Conservation (phyloP, 2,888 invertebrate genomes). For the Anoncus sp. region DNA sequence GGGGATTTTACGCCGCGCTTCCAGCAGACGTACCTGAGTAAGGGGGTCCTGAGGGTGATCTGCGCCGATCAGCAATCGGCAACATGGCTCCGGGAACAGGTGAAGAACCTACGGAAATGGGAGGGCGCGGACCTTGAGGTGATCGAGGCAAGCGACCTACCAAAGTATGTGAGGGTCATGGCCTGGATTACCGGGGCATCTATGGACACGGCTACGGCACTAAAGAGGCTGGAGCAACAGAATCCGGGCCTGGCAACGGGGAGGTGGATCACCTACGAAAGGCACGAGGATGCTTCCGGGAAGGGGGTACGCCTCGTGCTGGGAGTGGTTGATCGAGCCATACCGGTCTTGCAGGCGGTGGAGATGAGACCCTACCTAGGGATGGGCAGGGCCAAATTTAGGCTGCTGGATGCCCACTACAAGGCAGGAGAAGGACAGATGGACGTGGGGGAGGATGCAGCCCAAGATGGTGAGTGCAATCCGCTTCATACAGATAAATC, state of each 20-base stretch:
- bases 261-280: conserved; percentile 25
- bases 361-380: conserved; percentile 24
- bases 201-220: neutral
- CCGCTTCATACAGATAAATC: conserved; percentile 19
- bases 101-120: conserved; percentile 12
- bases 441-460: neutral
- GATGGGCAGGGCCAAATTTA: conserved; percentile 21
- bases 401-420: conserved; percentile 8
- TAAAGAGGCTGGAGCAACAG: conserved; percentile 31
- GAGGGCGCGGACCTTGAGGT: conserved; percentile 27
- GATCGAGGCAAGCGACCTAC: conserved; percentile 11
- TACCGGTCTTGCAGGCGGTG: conserved; percentile 7
- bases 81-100: conserved; percentile 7
- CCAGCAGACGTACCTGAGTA: conserved; percentile 25
- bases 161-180: conserved; percentile 19
- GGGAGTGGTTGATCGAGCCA: conserved; percentile 7
- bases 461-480: conserved; percentile 20
- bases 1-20: conserved; percentile 30
- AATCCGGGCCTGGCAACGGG: conserved; percentile 15
- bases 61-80: conserved; percentile 19
- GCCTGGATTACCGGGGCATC: conserved; percentile 4
- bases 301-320: conserved; percentile 18
- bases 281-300: conserved; percentile 14
- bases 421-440: neutral
- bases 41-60: conserved; percentile 6